Base-by-base conservation (phyloP, 2,113 vertebrate genomes). In the Pygoscelis adeliae region DNA sequence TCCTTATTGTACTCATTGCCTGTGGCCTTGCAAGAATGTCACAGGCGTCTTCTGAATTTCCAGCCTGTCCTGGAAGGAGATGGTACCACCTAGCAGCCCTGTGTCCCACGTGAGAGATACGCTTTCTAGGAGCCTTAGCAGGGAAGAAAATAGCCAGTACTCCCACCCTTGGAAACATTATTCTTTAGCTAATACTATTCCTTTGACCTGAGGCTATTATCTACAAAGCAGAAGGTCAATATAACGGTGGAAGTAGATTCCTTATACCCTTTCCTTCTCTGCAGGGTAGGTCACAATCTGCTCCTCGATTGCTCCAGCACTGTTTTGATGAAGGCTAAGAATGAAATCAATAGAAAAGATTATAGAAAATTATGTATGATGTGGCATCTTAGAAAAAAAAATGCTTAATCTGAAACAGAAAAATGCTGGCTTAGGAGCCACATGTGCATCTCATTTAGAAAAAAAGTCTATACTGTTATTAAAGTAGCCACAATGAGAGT, bases 381-480 rank as follows among this genome's bases (percentile, higher is more conserved):
- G 87, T 94, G 87, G 72, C 81, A 89, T 87, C 58, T 77, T 83
- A 53, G 73, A 9, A 47, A 81, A 83, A 72, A 82, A 72, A 81
- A 86, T 5, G 9, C 72, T 66, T 90, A 94, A 95, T 95, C 79
- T 47, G 76, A 96, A 97, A 92, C 92, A 96, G 87, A 93, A 97
- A 88, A 96, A 89, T 72, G 63, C 42, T 3, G 63, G 3, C 1
- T 97, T 91, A 86, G 66, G 67, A 97, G 59, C 47, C 56, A 91
- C 97, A 97, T 90, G 71, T 98, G 97, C 72, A 61, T 91, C 66
- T 94, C 80, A 84, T 97, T 97, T 94, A 74, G 72, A 19, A 88
- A 94, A 82, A 95, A 95, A 72, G 83, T 96, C 94, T 62, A 82
- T 87, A 91, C 58, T 81, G 58, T 92, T 96, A 97, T 96, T 97